Base-by-base conservation (phyloP, 2,888 invertebrate species). In the Syrista parreyssii region DNA sequence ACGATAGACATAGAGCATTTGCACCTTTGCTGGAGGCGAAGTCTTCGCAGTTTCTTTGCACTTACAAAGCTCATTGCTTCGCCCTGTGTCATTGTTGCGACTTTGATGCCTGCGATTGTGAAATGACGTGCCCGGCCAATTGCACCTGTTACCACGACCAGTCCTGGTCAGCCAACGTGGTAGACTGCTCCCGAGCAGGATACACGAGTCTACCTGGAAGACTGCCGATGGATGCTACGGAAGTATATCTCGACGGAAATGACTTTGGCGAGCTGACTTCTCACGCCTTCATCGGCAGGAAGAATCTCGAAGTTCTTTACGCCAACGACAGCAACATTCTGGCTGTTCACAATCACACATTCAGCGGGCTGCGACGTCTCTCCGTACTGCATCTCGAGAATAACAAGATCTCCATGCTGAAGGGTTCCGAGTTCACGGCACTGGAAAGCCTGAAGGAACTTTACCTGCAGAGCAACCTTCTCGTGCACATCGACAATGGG, bases 101-200 rank as follows among this genome's bases (percentile, higher is more conserved):
- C 91, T 98, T 97, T 92, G 98, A 98, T 91, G 97, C 97, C 76
- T 98, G 98, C 93, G 98, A 98, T 92, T 98, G 98, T 93, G 97
- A 98, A 93, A 98, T 98, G 97, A 97, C 97, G 84, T 98, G 98
- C 91, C 98, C 98, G 74, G 94, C 94, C 73, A 97, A 97, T 91
- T 98, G 98, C 93, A 96, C 96, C 80, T 98, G 98, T 91, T 98
- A 97, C 93, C 97, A 98, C 91, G 98, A 98, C 92, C 96, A 97
- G 89, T 95, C 96, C 77, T 98, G 98, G 97, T 95, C 96, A 32
- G 96, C 97, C 2, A 98, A 98, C 91, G 96, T 98, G 84, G 98
- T 98, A 84, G 97, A 97, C 92, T 98, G 98, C 92, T 97, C 97
- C 31, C 95, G 94, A 78, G 95, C 95, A 55, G 95, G 95, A 80